A percentile compares a stretch with the other conserved stretches of the same genome.
phyloP scores from a whole-genome alignment of 1,140 invertebrate species.

The Magallana gigas region DNA sequence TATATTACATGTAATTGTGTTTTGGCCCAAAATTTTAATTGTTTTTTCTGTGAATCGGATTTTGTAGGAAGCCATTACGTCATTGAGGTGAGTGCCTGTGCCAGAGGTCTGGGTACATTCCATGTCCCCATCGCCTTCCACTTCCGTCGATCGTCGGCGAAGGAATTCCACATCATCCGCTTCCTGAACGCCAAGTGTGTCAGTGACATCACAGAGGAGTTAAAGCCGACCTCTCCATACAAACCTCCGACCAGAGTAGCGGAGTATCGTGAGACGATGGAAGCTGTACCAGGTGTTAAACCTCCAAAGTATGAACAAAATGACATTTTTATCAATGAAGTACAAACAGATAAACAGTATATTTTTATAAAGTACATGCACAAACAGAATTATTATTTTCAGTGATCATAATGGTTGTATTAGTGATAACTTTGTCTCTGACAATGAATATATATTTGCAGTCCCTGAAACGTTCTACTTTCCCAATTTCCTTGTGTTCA shows the following conservation, averaged over 20 bases:
- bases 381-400: too few species aligned
- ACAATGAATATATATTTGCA: too few species aligned
- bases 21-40: too few species aligned
- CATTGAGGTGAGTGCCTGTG: constrained; percentile 54
- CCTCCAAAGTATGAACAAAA: constrained; percentile 52
- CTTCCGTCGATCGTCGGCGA: constrained; percentile 36
- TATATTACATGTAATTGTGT: neutral
- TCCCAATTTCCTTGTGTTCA: too few species aligned
- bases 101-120: constrained; percentile 62
- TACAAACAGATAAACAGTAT: too few species aligned
- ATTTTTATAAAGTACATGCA: too few species aligned
- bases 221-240: constrained; percentile 53
- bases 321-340: too few species aligned
- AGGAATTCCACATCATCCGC: constrained; percentile 60
- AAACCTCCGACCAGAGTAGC: constrained; percentile 50
- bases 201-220: constrained; percentile 54
- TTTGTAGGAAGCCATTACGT: constrained; percentile 56
- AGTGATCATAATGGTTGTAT: too few species aligned
- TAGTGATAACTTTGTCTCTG: too few species aligned
- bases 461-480: too few species aligned
- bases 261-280: constrained; percentile 33
- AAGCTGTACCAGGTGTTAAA: constrained; percentile 54
- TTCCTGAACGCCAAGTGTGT: constrained; percentile 60
- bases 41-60: too few species aligned
- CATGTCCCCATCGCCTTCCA: constrained; percentile 63